Base-by-base conservation (phyloP, 2,797 vertebrate genomes). In the Microhierax caerulescens region DNA sequence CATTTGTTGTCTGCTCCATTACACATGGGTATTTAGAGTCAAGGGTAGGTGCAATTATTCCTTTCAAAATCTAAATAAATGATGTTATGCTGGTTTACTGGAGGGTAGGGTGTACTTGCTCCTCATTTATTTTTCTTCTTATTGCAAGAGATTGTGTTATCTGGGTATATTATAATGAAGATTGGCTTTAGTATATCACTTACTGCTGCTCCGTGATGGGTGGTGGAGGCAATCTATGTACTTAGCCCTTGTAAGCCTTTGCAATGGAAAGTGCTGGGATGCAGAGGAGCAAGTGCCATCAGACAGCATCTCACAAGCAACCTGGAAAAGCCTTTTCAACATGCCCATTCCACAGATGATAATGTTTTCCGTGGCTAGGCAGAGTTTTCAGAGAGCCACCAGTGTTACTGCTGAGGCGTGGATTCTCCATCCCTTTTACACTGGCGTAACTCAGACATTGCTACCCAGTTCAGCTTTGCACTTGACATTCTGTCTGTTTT, bases 61-160 rank as follows among this genome's bases (percentile, higher is more conserved):
- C 80, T 96, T 97, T 97, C 86, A 72, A 93, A 94, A 88, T 77
- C 70, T 89, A 72, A 96, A 89, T 94, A 90, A 93, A 88, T 79
- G 90, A 92, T 84, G 48, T 34, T 79, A 4, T 79, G 54, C 80
- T 87, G 70, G 45, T 85, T 95, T 97, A 92, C 90, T 80, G 83
- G 10, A 34, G 84, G 86, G 76, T 67, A 82, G 84, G 77, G 67
- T 82, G 36, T 56, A 63, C 60, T 94, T 82, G 89, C 63, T 69
- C 24, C 78, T 95, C 70, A 79, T 96, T 95, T 95, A 53, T 96
- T 95, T 93, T 86, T 73, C 41, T 81, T 85, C 53, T 51, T 87
- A 59, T 92, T 95, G 70, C 43, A 77, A 65, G 60, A 32, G 34
- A 36, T 80, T 83, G 75, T 87, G 75, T 60, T 77, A 37, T 74